A percentile compares a stretch with the other conserved stretches of the same genome.
These are phyloP conservation scores for Campylomormyrus tamandua DNA, from an alignment of 2,113 vertebrate species.

Conservation along the genomic window DNA sequence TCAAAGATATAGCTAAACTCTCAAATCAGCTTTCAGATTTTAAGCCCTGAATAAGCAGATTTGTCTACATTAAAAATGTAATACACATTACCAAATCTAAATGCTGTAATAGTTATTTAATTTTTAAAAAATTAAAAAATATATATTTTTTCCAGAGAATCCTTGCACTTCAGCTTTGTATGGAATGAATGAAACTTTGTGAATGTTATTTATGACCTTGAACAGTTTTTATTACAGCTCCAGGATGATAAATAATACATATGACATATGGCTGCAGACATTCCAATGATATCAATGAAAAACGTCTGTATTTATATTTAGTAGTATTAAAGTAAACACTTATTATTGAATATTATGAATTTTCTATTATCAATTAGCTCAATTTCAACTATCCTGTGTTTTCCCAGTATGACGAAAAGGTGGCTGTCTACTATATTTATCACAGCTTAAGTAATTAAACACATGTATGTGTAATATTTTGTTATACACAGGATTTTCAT, in stretches of 20 bases:
- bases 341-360: neutral
- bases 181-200: neutral
- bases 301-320: neutral
- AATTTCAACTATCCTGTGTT: neutral
- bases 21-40: slow-evolving; percentile 81
- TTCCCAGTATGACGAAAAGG: neutral
- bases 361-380: neutral
- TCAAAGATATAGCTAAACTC: slow-evolving; percentile 75
- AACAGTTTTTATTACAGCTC: neutral
- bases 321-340: neutral
- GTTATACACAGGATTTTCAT: neutral
- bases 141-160: neutral
- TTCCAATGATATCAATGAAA: neutral
- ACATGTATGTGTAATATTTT: neutral
- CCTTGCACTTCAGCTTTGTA: neutral
- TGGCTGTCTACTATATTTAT: neutral
- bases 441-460: neutral
- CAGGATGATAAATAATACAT: neutral
- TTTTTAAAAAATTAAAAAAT: neutral
- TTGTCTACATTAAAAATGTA: slow-evolving; percentile 57
- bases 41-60: neutral
- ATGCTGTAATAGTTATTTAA: slow-evolving; percentile 49
- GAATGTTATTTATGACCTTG: neutral
- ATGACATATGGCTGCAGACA: neutral
- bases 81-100: slow-evolving; percentile 64